Percentiles rank a stretch among this genome's conserved stretches.
Evolutionary conservation across 37 sponge, comb jelly and placozoan species (phyloP).

Genomic region (Beroe ovata): DNA sequence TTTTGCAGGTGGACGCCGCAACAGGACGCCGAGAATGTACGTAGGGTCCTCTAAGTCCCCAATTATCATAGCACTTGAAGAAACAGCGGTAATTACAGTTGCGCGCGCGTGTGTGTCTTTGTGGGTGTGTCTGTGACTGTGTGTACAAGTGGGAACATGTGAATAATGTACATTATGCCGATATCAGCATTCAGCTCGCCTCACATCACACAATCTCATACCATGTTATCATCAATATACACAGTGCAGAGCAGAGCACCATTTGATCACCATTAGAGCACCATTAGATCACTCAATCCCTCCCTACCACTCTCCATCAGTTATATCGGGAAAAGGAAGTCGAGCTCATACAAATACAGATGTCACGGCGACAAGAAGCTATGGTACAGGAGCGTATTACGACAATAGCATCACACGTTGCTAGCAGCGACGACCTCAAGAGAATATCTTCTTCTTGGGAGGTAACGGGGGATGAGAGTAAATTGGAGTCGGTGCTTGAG

Average conservation of each 20-base stretch:
- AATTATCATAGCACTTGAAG: constrained; percentile 13
- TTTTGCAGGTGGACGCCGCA: constrained; percentile 42
- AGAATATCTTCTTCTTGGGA: not conserved
- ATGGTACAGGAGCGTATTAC: not conserved
- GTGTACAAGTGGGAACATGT: not conserved
- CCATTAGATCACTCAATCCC: too few species aligned
- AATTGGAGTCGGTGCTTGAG: too few species aligned
- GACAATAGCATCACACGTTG: not conserved
- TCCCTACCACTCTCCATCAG: not conserved
- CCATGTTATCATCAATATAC: too few species aligned
- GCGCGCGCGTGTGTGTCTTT: not conserved
- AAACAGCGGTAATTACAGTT: not conserved
- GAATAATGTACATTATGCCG: too few species aligned
- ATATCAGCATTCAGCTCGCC: too few species aligned
- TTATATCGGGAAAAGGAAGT: not conserved
- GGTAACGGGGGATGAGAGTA: not conserved
- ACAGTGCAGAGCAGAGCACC: too few species aligned
- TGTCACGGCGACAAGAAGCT: not conserved
- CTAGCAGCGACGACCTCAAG: not conserved
- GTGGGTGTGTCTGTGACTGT: not conserved
- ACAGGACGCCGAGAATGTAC: not conserved
- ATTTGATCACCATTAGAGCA: too few species aligned
- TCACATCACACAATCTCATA: too few species aligned
- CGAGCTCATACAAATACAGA: not conserved
- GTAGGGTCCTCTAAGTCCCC: not conserved